phyloP scores from a whole-genome alignment of 1,140 invertebrate genomes.

The Zeugodacus cucurbitae region DNA sequence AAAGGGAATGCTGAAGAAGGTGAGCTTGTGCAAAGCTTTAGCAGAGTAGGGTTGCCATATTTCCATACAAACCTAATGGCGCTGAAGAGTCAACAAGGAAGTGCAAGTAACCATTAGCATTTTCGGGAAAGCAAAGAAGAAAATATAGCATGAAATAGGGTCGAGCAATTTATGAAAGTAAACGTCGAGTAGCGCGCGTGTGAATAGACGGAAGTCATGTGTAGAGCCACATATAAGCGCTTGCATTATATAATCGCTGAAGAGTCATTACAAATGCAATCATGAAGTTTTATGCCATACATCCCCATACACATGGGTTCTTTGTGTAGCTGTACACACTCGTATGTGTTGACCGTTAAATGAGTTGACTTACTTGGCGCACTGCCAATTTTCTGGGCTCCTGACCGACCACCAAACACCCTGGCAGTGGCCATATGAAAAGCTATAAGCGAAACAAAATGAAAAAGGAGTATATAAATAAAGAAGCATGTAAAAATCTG shows the following conservation, averaged over 20 bases:
- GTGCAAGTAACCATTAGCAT: neutral
- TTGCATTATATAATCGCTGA: neutral
- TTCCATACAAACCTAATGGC: neutral
- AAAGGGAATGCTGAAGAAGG: neutral
- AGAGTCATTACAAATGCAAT: neutral
- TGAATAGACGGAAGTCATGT: neutral
- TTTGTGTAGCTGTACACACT: neutral
- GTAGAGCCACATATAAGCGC: neutral
- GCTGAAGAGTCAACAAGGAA: neutral
- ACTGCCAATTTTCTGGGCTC: conserved; percentile 29
- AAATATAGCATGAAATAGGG: neutral
- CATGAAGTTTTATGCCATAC: neutral
- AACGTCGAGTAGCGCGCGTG: neutral
- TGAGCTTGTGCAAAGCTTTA: neutral
- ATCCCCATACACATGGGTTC: neutral
- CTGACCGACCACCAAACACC: conserved; percentile 19
- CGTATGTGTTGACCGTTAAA: conserved; percentile 19
- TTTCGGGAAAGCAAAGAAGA: neutral
- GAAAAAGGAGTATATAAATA: neutral
- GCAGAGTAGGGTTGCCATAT: neutral
- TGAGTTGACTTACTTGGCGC: conserved; percentile 32
- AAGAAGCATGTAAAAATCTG: neutral
- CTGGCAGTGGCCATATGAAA: conserved; percentile 21
- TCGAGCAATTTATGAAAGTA: neutral
- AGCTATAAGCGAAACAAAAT: neutral